Evolutionary conservation across 2,888 invertebrate species (phyloP), one percentile per base, ranked within the genome.

Genomic region (Ornithoptera priamus): DNA sequence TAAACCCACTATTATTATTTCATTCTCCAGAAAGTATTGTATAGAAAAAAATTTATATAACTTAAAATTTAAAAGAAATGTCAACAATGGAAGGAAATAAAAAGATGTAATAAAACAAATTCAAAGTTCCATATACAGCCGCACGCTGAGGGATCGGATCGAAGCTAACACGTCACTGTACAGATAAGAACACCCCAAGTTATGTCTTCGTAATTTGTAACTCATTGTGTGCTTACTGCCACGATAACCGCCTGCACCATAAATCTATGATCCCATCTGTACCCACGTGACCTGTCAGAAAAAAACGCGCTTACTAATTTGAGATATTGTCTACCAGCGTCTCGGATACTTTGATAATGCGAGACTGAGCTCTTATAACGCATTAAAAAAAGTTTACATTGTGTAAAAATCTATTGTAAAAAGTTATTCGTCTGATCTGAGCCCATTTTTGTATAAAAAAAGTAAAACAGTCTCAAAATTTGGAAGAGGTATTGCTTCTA

Each of bases 161-260:
- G 60, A 20, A 69, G 63, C 60, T 46, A 50, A 58, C 67, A 62
- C 62, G 68, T 68, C 68, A 65, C 61, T 12, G 67, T 10, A 24
- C 42, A 69, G 72, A 77, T 75, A 77, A 75, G 70, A 60, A 60
- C 59, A 65, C 72, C 69, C 75, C 74, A 74, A 72, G 70, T 69
- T 72, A 74, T 68, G 76, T 75, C 81, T 81, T 78, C 81, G 79
- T 82, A 83, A 86, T 87, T 86, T 85, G 85, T 86, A 82, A 84
- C 81, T 81, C 81, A 81, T 80, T 82, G 83, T 85, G 74, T 73
- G 75, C 74, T 74, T 73, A 72, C 67, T 68, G 75, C 67, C 68
- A 62, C 67, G 72, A 72, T 72, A 75, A 71, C 71, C 61, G 67
- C 68, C 70, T 42, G 63, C 71, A 67, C 71, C 71, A 74, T 72